Conservation (phyloP, 2,888 invertebrate genomes). For the Phania funesta region DNA sequence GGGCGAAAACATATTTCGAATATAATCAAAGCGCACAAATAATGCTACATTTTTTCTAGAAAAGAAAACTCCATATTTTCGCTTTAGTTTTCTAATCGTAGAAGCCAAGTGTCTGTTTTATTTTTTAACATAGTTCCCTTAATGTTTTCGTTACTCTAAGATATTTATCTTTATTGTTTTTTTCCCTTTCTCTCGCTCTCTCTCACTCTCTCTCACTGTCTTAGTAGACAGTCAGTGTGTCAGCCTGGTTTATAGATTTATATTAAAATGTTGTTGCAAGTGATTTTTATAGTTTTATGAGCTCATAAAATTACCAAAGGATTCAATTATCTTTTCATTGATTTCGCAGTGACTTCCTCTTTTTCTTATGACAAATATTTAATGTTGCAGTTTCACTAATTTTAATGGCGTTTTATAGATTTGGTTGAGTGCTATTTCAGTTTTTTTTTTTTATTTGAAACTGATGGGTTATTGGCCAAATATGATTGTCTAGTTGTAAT, state of each 20-base stretch:
- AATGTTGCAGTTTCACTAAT: slow-evolving; percentile 48
- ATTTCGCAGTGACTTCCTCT: slow-evolving; percentile 36
- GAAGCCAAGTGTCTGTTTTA: too few species aligned
- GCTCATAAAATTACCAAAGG: slow-evolving; percentile 69
- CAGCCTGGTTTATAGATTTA: slow-evolving; percentile 28
- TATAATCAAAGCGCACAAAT: too few species aligned
- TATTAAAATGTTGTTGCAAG: slow-evolving; percentile 44
- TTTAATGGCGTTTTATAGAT: slow-evolving; percentile 50
- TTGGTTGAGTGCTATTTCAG: not conserved
- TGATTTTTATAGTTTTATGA: slow-evolving; percentile 68
- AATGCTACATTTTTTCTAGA: too few species aligned
- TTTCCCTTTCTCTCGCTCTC: not conserved
- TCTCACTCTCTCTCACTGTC: too few species aligned
- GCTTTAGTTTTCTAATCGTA: too few species aligned
- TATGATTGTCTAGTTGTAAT: slow-evolving; percentile 58
- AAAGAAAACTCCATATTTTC: too few species aligned
- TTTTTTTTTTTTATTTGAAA: too few species aligned
- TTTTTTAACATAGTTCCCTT: not conserved
- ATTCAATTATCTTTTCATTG: slow-evolving; percentile 69
- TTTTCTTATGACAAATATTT: not conserved
- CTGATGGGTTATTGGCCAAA: slow-evolving; percentile 55
- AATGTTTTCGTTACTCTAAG: slow-evolving; percentile 31
- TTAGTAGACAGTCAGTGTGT: too few species aligned
- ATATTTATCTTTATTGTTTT: slow-evolving; percentile 56
- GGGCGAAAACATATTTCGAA: too few species aligned